phyloP scores from a whole-genome alignment of 2,113 vertebrate species.

The Alethe diademata region DNA sequence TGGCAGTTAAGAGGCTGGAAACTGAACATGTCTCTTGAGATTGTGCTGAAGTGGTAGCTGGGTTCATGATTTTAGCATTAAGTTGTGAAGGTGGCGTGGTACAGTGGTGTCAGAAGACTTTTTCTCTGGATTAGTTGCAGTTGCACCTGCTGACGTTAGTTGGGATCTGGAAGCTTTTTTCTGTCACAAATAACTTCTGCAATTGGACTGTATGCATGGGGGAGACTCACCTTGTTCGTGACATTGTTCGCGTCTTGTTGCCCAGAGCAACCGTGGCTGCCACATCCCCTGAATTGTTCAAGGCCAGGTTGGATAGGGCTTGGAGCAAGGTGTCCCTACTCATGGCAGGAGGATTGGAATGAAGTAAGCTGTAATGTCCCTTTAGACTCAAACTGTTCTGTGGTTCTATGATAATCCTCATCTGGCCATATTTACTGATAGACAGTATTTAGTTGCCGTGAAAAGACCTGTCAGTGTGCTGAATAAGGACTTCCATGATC shows the following conservation, averaged over 20 bases:
- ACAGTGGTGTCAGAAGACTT: background rate
- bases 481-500: background rate
- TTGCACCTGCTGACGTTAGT: background rate
- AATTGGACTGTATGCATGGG: background rate
- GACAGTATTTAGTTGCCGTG: background rate
- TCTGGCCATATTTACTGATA: background rate
- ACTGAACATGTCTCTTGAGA: background rate
- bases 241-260: background rate
- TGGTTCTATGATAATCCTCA: background rate
- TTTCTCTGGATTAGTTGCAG: background rate
- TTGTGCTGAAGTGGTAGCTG: background rate
- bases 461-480: background rate
- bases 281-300: background rate
- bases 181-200: background rate
- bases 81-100: background rate
- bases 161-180: background rate
- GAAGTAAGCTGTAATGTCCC: background rate
- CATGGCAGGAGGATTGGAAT: background rate
- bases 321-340: background rate
- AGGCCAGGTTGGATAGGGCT: background rate
- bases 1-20: background rate
- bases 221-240: background rate
- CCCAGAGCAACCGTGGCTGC: background rate
- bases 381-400: background rate
- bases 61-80: background rate